A percentile compares a stretch with the other conserved stretches of the same genome.
phyloP scores from a whole-genome alignment of 2,888 invertebrate genomes.

The Hyalella azteca region DNA sequence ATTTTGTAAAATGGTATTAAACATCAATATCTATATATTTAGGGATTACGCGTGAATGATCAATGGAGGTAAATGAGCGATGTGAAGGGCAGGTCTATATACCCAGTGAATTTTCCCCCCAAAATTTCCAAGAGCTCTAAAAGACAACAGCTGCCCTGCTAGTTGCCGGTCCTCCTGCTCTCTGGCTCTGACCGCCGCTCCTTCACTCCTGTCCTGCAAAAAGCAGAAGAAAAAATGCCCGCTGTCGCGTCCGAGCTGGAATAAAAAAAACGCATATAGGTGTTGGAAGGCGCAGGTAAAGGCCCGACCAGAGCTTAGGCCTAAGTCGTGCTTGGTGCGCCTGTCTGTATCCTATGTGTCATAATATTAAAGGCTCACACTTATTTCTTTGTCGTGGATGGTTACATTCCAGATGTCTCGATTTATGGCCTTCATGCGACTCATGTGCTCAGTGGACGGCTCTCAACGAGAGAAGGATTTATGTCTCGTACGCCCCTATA shows the following conservation, averaged over 20 bases:
- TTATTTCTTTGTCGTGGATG: conserved; percentile 6
- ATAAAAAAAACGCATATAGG: neutral
- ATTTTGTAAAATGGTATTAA: too few relatives aligned
- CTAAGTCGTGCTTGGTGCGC: conserved; percentile 1
- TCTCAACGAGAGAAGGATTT: neutral
- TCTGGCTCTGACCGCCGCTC: neutral
- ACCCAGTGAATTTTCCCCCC: too few relatives aligned
- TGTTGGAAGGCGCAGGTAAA: conserved; percentile 23
- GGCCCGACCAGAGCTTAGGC: neutral
- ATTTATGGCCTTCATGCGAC: conserved; percentile 8
- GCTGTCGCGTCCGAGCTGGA: neutral
- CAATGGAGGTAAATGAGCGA: too few relatives aligned
- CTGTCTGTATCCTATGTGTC: conserved; percentile 13
- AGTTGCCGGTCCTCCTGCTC: neutral
- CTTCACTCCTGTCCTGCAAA: neutral
- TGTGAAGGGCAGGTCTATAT: too few relatives aligned
- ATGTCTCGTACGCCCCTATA: neutral
- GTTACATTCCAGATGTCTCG: neutral
- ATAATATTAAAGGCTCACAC: conserved; percentile 23
- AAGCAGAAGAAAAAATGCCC: neutral
- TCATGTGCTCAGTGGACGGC: neutral
- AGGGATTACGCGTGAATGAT: too few relatives aligned
- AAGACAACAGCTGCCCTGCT: conserved; percentile 8
- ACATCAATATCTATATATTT: too few relatives aligned
- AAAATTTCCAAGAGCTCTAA: neutral